Evolutionary conservation across 2,797 vertebrate species (phyloP), one percentile per base, ranked within the genome.

Genomic region (Bradypus variegatus): DNA sequence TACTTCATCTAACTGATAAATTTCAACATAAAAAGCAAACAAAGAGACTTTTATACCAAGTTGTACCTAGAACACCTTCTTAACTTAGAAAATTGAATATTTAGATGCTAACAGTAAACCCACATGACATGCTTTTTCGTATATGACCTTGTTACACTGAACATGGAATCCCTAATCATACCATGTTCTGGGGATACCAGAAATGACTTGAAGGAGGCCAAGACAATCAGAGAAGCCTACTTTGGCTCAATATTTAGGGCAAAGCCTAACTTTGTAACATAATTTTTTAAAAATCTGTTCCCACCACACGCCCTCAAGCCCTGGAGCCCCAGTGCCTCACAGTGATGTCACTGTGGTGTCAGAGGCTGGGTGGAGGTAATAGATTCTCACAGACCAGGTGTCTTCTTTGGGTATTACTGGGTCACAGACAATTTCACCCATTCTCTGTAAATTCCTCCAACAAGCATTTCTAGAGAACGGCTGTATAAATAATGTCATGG

Each of bases 1-100:
- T 91, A 64, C 58, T 90, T 94, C 50, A 91, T 80, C 48, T 91
- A 69, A 88, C 85, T 91, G 79, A 53, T 91, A 90, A 86, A 87
- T 91, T 86, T 89, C 25, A 80, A 16, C 53, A 58, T 55, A 64
- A 60, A 82, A 50, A 70, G 53, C 21, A 33, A 58, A n/a, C 19
- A 81, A n/a, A n/a, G n/a, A n/a, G 27, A 90, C 82, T 94, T 86
- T 95, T 15, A 76, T 91, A 77, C 13, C 72, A 91, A 78, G 18
- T 69, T 67, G 6, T 58, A 90, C 64, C 11, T 91, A 38, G 45
- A 92, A 78, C 41, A 45, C 41, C 6, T 14, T 73, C 25, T 80
- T 88, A 83, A 85, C 31, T 86, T 90, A 48, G 58, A 88, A 92
- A 94, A 86, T 45, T 91, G 85, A 91, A 70, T 94, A 77, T 45